Evolutionary conservation across 2,113 vertebrate genomes (phyloP).

Genomic region (Corydoras maculifer): DNA sequence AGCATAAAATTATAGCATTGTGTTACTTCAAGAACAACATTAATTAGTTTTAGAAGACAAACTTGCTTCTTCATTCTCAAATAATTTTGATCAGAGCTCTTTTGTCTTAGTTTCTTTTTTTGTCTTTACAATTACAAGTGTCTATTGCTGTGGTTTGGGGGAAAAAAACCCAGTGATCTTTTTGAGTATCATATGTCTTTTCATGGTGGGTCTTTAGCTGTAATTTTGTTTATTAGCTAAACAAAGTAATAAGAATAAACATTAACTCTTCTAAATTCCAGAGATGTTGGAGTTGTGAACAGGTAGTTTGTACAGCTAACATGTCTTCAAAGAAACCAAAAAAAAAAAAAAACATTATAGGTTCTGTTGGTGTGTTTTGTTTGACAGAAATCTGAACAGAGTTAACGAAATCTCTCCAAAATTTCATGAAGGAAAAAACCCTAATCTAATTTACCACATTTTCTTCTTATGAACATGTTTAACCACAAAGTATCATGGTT

Average conservation of each 20-base stretch:
- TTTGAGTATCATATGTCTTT: slow-evolving; percentile 9
- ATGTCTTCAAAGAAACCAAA: slow-evolving; percentile 43
- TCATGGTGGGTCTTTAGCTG: slow-evolving; percentile 21
- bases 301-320: slow-evolving; percentile 42
- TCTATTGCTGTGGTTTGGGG: slow-evolving; percentile 19
- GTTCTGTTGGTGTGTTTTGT: slow-evolving; percentile 49
- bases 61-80: slow-evolving; percentile 2
- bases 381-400: slow-evolving; percentile 52
- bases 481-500: too few relatives aligned
- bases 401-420: slow-evolving; percentile 36
- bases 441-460: too few relatives aligned
- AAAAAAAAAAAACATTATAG: slow-evolving; percentile 43
- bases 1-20: not conserved
- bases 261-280: slow-evolving; percentile 30
- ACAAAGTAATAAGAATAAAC: slow-evolving; percentile 36
- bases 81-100: not conserved
- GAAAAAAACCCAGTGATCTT: not conserved
- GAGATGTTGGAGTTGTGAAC: slow-evolving; percentile 35
- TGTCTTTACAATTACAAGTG: slow-evolving; percentile 1
- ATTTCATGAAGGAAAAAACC: too few relatives aligned
- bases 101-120: not conserved
- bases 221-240: slow-evolving; percentile 26
- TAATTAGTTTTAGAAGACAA: not conserved
- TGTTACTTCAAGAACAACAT: not conserved
- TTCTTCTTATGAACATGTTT: too few relatives aligned